Conservation (phyloP, 1,140 invertebrate genomes). For the Drosophila murphyi region DNA sequence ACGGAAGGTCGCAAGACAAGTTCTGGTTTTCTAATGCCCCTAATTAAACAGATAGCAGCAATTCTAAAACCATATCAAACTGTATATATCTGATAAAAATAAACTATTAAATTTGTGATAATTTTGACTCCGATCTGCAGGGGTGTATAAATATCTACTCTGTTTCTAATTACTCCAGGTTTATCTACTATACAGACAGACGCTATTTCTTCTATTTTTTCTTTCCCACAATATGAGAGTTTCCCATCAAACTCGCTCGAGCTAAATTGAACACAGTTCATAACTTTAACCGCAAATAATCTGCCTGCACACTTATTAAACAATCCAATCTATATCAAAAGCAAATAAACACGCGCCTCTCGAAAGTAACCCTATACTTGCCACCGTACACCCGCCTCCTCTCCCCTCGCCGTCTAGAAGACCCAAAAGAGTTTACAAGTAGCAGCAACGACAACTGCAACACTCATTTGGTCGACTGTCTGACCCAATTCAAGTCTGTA, state of each 20-base stretch:
- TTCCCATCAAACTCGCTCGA: conserved; percentile 37
- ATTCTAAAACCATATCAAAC: no score
- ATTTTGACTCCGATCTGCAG: no score
- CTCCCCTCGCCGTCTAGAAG: neutral
- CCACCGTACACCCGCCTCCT: neutral
- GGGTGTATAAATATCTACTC: no score
- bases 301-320: conserved; percentile 48
- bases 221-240: conserved; percentile 14
- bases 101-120: no score
- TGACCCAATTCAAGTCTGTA: conserved; percentile 71
- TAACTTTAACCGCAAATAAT: conserved; percentile 61
- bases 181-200: no score
- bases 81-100: no score
- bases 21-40: no score
- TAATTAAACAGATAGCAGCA: no score
- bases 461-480: conserved; percentile 55
- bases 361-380: conserved; percentile 48
- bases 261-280: conserved; percentile 27
- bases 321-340: conserved; percentile 79
- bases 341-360: conserved; percentile 77
- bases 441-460: conserved; percentile 40
- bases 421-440: neutral
- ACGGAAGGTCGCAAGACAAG: no score
- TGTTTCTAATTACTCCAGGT: no score
- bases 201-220: neutral